These are phyloP conservation scores for Cryptocephalus moraei DNA, from an alignment of 2,888 invertebrate species.

Conservation along the genomic window DNA sequence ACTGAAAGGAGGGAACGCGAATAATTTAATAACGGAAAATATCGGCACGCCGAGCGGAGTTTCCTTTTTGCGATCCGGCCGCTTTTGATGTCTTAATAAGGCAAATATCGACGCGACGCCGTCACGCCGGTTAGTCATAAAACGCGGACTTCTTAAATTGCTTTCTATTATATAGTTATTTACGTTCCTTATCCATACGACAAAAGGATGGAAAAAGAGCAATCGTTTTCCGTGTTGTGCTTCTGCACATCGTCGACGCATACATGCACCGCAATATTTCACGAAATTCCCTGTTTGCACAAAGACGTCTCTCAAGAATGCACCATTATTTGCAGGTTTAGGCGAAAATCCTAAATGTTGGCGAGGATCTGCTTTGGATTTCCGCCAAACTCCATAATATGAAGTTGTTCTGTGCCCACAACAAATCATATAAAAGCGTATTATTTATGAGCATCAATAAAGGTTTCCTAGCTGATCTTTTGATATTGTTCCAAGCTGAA, in stretches of 20 bases:
- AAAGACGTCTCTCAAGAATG: slow-evolving; percentile 5
- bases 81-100: background rate
- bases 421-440: background rate
- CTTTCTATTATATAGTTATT: too few relatives aligned
- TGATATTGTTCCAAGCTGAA: too few relatives aligned
- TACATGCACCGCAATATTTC: too few relatives aligned
- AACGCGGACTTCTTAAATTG: too few relatives aligned
- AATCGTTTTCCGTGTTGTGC: too few relatives aligned
- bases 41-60: background rate
- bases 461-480: background rate
- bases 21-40: background rate
- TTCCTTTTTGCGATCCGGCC: background rate
- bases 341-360: slow-evolving; percentile 8
- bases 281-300: too few relatives aligned
- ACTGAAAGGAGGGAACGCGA: background rate
- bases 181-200: too few relatives aligned
- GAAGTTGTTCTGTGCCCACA: background rate
- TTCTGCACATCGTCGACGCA: too few relatives aligned
- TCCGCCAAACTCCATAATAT: background rate
- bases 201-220: too few relatives aligned
- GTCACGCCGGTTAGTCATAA: too few relatives aligned
- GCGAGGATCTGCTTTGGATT: background rate
- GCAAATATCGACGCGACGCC: background rate
- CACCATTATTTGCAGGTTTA: slow-evolving; percentile 12
- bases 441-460: background rate